These are phyloP conservation scores for Acleris literana DNA, from an alignment of 2,888 invertebrate genomes.

Conservation along the genomic window DNA sequence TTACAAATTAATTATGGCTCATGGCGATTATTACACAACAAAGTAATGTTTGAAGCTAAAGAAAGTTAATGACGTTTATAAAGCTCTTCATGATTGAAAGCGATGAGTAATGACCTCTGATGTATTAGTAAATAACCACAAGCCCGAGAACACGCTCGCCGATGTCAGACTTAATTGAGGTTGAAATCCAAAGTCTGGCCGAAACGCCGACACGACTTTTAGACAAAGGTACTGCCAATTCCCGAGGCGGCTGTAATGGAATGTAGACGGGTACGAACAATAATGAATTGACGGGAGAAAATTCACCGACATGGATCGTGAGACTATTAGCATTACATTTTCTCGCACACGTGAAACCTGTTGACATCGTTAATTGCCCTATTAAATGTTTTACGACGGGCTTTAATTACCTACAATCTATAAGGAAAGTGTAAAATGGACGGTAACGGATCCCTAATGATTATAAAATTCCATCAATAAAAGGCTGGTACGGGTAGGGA, in stretches of 20 bases:
- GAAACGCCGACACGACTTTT: slow-evolving; percentile 65
- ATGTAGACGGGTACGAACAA: slow-evolving; percentile 54
- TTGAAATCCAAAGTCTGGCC: slow-evolving; percentile 60
- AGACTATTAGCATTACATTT: slow-evolving; percentile 49
- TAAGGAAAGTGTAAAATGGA: slow-evolving; percentile 5
- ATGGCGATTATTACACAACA: slow-evolving; percentile 52
- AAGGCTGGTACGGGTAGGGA: not conserved
- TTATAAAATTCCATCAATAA: slow-evolving; percentile 7
- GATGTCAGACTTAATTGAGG: slow-evolving; percentile 71
- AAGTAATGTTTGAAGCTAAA: slow-evolving; percentile 59
- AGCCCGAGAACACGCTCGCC: slow-evolving; percentile 62
- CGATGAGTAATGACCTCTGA: slow-evolving; percentile 69
- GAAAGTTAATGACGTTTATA: slow-evolving; percentile 70
- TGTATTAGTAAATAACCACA: slow-evolving; percentile 71
- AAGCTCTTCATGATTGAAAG: slow-evolving; percentile 58
- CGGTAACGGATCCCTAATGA: not conserved
- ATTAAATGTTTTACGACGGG: slow-evolving; percentile 22
- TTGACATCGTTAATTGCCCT: slow-evolving; percentile 23
- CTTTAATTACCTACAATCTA: slow-evolving; percentile 17
- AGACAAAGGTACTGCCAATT: slow-evolving; percentile 71
- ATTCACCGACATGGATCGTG: slow-evolving; percentile 50
- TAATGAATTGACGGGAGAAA: slow-evolving; percentile 62
- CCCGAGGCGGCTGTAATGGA: slow-evolving; percentile 51
- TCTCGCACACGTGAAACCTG: slow-evolving; percentile 21
- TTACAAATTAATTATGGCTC: slow-evolving; percentile 58